Base-by-base conservation (phyloP, 2,888 invertebrate species). In the Phengaris alcon region DNA sequence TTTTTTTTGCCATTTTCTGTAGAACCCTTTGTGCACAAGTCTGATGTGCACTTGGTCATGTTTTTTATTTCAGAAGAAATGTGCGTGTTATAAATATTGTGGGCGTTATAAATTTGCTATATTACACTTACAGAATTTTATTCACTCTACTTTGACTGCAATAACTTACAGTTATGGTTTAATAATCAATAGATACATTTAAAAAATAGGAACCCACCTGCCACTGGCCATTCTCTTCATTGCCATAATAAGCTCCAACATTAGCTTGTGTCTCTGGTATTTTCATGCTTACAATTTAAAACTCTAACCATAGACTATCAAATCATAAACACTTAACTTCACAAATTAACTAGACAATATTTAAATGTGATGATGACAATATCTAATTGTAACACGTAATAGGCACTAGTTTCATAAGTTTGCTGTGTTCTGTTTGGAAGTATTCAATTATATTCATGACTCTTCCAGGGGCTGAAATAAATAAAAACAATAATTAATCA, bases 161-260 rank as follows among this genome's bases (percentile, higher is more conserved):
- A 46, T 54, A 35, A 35, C 3, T 35, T 35, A 35, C 35, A 35
- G 35, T 35, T 3, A 35, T 35, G 35, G 35, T 35, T 35, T 35
- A 35, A 35, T 1, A 1, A 35, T 35, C 1, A 35, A 76, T 51
- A n/a, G n/a, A 7, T n/a, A 4, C 9, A 59, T 15, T 57, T 15
- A 57, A 22, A 59, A 57, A 22, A 59, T 59, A 59, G 10, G 64
- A 10, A 81, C 83, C 74, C 54, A 93, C 93, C 88, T 93, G 93
- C 93, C 93, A 93, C 86, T 93, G 93, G 76, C 90, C 90, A 79
- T 88, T 91, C 35, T 91, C 91, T 54, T 93, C 91, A 44, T 89
- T 92, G 81, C 90, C 91, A 80, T 93, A 93, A 75, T 93, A 93
- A 80, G 91, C 90, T 55, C 91, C 92, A 81, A 91, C 86, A 57